Evolutionary conservation across 2,113 vertebrate genomes (phyloP), one percentile per base, ranked within the genome.

Genomic region (Calyptomena viridis): DNA sequence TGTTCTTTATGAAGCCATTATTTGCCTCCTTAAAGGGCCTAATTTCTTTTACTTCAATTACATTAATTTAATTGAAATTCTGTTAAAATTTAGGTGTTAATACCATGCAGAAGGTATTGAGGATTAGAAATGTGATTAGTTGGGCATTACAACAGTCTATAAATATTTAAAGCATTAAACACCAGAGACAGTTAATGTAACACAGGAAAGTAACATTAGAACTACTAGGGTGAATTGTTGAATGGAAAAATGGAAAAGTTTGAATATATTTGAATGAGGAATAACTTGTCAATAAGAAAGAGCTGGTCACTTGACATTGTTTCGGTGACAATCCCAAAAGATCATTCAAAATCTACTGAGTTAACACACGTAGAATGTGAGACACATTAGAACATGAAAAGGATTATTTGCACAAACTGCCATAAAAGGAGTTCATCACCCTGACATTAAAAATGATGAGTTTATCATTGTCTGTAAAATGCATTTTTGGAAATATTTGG

Each of bases 91-190:
- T 30, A 64, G 28, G 5, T 64, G 14, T 50, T 92, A 53, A 56
- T 88, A 31, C 12, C 14, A 19, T 59, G 27, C 37, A 64, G 23
- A 80, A 89, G 44, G 69, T 83, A 66, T 31, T 3, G 1, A 86
- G 55, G 52, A 90, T 80, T 75, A 76, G 90, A 91, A 90, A 74
- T 84, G 40, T 53, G 59, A 42, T 86, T 94, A 80, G 88, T 87
- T 93, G 68, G 50, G 5, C 39, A 85, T 89, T 84, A 27, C 53
- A 83, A 47, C 14, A 76, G 25, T 31, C 84, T 72, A 67, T 82
- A 92, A 95, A 53, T 91, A 86, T 92, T 87, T 86, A 89, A 92
- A 91, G 25, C 52, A 58, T 84, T 81, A 87, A 89, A 78, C n/a
- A 37, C 64, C 37, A n/a, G 33, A 92, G 49, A 87, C 4, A 15